These are phyloP conservation scores for Carollia perspicillata DNA, from an alignment of 2,113 vertebrate species.

Conservation along the genomic window DNA sequence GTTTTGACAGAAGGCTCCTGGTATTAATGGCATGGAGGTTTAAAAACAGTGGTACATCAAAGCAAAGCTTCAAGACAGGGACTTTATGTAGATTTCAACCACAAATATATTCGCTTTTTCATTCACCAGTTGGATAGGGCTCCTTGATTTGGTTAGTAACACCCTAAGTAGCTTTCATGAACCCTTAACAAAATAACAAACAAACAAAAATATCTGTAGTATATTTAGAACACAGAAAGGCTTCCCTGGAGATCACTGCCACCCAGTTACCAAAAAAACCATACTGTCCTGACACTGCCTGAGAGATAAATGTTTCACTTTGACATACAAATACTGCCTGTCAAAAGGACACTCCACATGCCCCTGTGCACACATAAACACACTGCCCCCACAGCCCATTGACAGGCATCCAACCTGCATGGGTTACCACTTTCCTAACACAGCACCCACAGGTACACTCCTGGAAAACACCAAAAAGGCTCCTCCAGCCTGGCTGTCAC, in stretches of 20 bases:
- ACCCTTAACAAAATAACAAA: slow-evolving; percentile 7
- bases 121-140: not conserved
- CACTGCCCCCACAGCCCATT: not conserved
- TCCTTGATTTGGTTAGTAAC: slow-evolving; percentile 43
- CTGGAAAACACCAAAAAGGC: not conserved
- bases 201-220: not conserved
- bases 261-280: slow-evolving; percentile 44
- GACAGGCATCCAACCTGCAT: not conserved
- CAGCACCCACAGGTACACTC: not conserved
- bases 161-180: slow-evolving; percentile 19
- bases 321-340: slow-evolving; percentile 33
- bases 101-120: not conserved
- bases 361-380: not conserved
- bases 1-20: not conserved
- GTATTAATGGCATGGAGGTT: not conserved
- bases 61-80: not conserved
- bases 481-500: not conserved
- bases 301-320: not conserved
- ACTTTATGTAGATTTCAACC: slow-evolving; percentile 40
- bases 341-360: slow-evolving; percentile 20
- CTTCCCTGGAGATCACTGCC: slow-evolving; percentile 24
- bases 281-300: slow-evolving; percentile 8
- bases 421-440: not conserved
- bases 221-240: not conserved
- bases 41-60: slow-evolving; percentile 25